Base-by-base conservation (phyloP, 2,888 invertebrate species). In the Ennomos fuscantarius region DNA sequence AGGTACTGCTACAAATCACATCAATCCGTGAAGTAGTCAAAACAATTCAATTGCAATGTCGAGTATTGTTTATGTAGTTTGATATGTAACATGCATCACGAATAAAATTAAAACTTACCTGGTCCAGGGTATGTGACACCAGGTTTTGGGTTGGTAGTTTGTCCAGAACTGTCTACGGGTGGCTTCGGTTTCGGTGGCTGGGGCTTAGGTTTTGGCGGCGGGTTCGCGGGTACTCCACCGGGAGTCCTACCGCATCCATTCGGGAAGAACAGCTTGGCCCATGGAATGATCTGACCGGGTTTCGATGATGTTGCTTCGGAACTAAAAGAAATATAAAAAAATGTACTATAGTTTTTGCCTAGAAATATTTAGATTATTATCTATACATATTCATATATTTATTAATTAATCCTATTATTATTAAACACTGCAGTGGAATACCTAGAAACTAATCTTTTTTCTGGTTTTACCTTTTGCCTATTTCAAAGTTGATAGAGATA, bases 241-340 rank as follows among this genome's bases (percentile, higher is more conserved):
- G 91, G 91, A 1, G 90, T 93, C 50, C 93, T 93, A 34, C 95
- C 95, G 77, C 96, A 96, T 46, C 95, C 95, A 69, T 94, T 93
- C 8, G 96, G 96, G 84, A 96, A 96, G 77, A 94, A 94, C 11
- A 96, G 82, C 65, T 95, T 93, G 43, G 93, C 82, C 95, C 96
- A 96, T 33, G 94, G 93, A 8, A 95, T 92, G 13, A 93, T 77
- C 40, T 93, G 88, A 45, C 95, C 95, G 39, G 79, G 81, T 39
- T 76, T 75, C 42, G 70, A 49, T 24, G 58, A 59, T 0, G 58
- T 59, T 9, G 45, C 45, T 13, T 59, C 58, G 40, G 58, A 47
- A 41, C 58, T 59, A 45, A 9, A 51, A 56, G 8, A 32, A 49
- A 36, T 10, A 34, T 13, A 13, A 9, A 33, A 34, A 13, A n/a